Percentiles rank a stretch among this genome's conserved stretches.
Conservation (phyloP, 1,140 invertebrate species). For the Agrypnia vestita region DNA sequence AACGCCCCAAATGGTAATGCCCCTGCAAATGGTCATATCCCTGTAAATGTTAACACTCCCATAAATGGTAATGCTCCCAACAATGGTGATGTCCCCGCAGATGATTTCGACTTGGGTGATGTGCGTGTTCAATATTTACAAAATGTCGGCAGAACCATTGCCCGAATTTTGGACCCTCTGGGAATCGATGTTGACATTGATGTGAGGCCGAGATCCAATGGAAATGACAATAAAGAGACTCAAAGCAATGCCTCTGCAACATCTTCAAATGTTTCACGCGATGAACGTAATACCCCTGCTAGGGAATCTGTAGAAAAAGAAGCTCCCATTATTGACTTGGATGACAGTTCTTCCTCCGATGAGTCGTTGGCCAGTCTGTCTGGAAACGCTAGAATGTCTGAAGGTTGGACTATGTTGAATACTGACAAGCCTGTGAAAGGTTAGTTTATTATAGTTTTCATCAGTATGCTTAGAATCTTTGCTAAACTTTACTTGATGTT, state of each 20-base stretch:
- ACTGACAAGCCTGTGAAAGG: conserved; percentile 44
- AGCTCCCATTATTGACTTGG: conserved; percentile 29
- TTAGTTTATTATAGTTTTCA: conserved; percentile 11
- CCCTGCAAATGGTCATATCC: background rate
- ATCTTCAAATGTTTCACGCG: background rate
- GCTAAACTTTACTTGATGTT: too few species aligned
- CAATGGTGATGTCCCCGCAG: background rate
- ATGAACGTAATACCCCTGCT: background rate
- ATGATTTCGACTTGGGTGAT: background rate
- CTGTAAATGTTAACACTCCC: background rate
- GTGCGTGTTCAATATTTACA: conserved; percentile 33
- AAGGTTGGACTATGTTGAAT: conserved; percentile 47
- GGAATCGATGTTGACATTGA: conserved; percentile 49
- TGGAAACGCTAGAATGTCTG: conserved; percentile 5
- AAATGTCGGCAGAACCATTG: conserved; percentile 38
- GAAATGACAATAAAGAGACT: conserved; percentile 3
- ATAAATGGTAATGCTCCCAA: conserved; percentile 1
- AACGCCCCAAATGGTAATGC: too few species aligned
- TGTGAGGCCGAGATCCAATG: conserved; percentile 31
- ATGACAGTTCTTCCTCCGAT: conserved; percentile 34
- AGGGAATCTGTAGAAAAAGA: background rate
- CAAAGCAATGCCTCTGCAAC: background rate
- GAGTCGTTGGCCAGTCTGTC: conserved; percentile 27
- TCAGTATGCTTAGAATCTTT: too few species aligned
- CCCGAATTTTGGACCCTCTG: conserved; percentile 39